Evolutionary conservation across 2,797 vertebrate genomes (phyloP).

Genomic region (Ctenopoma kingsleyae): DNA sequence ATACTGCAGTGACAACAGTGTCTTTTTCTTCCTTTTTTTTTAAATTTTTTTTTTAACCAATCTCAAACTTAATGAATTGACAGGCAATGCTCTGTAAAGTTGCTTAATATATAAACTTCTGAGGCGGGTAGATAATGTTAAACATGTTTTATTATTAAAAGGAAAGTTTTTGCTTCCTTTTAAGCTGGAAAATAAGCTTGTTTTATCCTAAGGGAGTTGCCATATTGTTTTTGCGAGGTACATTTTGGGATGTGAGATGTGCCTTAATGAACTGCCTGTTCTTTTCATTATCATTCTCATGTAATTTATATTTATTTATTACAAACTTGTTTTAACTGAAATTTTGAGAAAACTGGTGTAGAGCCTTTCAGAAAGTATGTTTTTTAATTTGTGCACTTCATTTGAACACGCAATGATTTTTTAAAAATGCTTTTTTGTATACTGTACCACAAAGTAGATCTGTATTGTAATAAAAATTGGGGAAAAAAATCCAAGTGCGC

Average conservation of each 20-base stretch:
- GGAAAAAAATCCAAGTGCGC: not conserved
- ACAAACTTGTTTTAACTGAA: constrained; percentile 77
- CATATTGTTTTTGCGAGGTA: constrained; percentile 79
- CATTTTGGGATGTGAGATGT: constrained; percentile 80
- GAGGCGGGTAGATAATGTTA: constrained; percentile 78
- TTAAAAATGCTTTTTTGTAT: constrained; percentile 80
- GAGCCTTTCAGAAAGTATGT: constrained; percentile 66
- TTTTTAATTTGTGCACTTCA: constrained; percentile 84
- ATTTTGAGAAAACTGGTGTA: constrained; percentile 79
- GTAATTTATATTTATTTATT: constrained; percentile 91
- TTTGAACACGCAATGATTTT: constrained; percentile 78
- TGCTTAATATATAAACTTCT: constrained; percentile 71
- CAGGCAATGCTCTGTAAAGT: constrained; percentile 61
- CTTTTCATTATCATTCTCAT: constrained; percentile 75
- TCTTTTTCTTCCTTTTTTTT: not conserved
- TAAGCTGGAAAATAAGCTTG: constrained; percentile 73
- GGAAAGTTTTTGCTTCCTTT: constrained; percentile 74
- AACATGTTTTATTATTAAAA: constrained; percentile 70
- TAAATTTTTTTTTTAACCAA: constrained; percentile 42
- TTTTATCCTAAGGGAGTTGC: constrained; percentile 77
- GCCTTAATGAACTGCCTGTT: constrained; percentile 81
- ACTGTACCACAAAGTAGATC: constrained; percentile 79
- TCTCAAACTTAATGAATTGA: constrained; percentile 61
- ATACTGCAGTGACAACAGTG: constrained; percentile 53
- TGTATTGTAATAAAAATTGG: constrained; percentile 81